Evolutionary conservation across 2,888 invertebrate genomes (phyloP).

Genomic region (Notocelia uddmanniana): DNA sequence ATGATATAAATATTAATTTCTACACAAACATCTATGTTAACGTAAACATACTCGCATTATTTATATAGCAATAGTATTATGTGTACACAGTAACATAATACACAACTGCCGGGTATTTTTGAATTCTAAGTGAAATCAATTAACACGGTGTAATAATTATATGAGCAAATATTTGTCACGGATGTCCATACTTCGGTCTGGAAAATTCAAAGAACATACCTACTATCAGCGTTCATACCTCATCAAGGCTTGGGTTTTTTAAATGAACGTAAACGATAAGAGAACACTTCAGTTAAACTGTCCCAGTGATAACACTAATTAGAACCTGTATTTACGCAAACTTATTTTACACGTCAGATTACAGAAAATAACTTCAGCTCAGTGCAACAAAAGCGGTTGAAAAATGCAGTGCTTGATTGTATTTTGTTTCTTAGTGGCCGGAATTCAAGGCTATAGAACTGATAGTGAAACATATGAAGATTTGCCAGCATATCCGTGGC

Average conservation of each 20-base stretch:
- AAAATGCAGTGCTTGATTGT: constrained; percentile 31
- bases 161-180: constrained; percentile 32
- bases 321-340: constrained; percentile 40
- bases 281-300: constrained; percentile 29
- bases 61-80: background rate
- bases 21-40: too few species aligned
- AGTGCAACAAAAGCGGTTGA: background rate
- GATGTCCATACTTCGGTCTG: constrained; percentile 27
- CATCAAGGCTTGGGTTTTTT: constrained; percentile 21
- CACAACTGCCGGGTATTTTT: background rate
- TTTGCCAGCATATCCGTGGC: constrained; percentile 54
- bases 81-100: background rate
- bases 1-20: too few species aligned
- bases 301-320: constrained; percentile 58
- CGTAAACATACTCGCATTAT: too few species aligned
- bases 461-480: constrained; percentile 29
- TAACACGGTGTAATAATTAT: constrained; percentile 17
- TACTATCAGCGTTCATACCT: background rate
- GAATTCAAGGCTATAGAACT: constrained; percentile 21
- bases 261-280: constrained; percentile 37
- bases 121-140: constrained; percentile 15
- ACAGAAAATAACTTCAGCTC: background rate
- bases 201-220: constrained; percentile 2
- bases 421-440: constrained; percentile 15
- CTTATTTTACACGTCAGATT: constrained; percentile 6